Evolutionary conservation across 2,888 invertebrate species (phyloP), one percentile per base, ranked within the genome.

Genomic region (Schrankia costaestrigalis): DNA sequence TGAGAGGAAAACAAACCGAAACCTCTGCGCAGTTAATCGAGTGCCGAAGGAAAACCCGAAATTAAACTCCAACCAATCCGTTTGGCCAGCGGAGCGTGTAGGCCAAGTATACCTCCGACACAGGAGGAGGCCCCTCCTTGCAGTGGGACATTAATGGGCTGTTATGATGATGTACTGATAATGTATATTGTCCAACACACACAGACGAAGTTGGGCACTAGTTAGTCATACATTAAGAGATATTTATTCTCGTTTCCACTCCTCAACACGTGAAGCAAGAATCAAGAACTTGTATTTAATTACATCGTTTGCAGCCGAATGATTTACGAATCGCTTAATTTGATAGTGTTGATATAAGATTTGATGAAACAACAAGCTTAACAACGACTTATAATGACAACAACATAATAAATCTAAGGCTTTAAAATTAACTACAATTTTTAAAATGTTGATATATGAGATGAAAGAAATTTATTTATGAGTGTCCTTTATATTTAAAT

Each of bases 261-360:
- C 42, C 40, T 41, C 41, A 46, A 39, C 50, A 61, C 62, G 57
- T 63, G 63, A 65, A 52, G 52, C 56, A 63, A 68, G 58, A 51
- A 58, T 23, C 56, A 63, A 68, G 58, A 51, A 58, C 11, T 59
- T 46, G 58, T 55, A 70, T 78, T 82, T 81, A 82, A 83, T 83
- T 80, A 78, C 77, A 66, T 60, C 60, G 67, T 66, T 72, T 67
- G 58, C 67, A 63, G 64, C 64, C 65, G 58, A 55, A 64, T 77
- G 72, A 82, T 78, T 80, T 79, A 80, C 67, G 67, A 59, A 61
- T 63, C 64, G 56, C 60, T 76, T 77, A 76, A 77, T 76, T 70
- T 73, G 68, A 73, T 71, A 69, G 73, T 73, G 77, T 75, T 79
- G 78, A 79, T 78, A 77, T 73, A 78, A 76, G 60, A 56, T 69